A percentile compares a stretch with the other conserved stretches of the same genome.
Evolutionary conservation across 1,140 invertebrate genomes (phyloP).

Genomic region (Leucophenga varia): DNA sequence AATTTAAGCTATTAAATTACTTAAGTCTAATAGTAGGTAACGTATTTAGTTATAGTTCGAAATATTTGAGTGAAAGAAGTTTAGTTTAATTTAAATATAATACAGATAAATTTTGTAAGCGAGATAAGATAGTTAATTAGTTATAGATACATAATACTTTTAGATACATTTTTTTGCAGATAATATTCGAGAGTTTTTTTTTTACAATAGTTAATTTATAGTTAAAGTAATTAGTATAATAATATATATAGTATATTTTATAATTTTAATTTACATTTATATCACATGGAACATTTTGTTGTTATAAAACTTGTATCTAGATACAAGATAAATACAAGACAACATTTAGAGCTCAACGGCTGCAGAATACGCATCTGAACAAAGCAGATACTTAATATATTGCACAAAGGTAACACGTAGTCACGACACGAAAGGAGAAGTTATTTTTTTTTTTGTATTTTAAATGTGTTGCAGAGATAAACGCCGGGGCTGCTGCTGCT

Average conservation of each 20-base stretch:
- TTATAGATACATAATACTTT: neutral
- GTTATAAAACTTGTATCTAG: slow-evolving; percentile 9
- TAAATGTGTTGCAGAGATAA: neutral
- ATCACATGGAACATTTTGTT: slow-evolving; percentile 50
- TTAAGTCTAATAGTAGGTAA: too few species aligned
- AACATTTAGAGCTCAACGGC: neutral
- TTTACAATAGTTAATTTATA: slow-evolving; percentile 1
- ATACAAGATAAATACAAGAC: neutral
- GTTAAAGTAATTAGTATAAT: neutral
- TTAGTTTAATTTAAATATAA: neutral
- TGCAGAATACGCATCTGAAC: too few species aligned
- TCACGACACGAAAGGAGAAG: too few species aligned
- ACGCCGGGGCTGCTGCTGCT: slow-evolving; percentile 19
- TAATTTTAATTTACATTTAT: slow-evolving; percentile 43
- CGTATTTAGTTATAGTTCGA: too few species aligned
- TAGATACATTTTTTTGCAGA: slow-evolving; percentile 9
- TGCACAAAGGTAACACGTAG: too few species aligned
- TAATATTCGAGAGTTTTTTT: neutral
- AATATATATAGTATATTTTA: neutral
- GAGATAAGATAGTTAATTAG: neutral
- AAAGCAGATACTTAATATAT: too few species aligned
- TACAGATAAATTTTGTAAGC: neutral
- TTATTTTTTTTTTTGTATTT: neutral
- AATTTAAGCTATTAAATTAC: too few species aligned
- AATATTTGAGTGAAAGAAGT: slow-evolving; percentile 2